Conservation (phyloP, 2,113 vertebrate genomes). For the Silurus glanis region DNA sequence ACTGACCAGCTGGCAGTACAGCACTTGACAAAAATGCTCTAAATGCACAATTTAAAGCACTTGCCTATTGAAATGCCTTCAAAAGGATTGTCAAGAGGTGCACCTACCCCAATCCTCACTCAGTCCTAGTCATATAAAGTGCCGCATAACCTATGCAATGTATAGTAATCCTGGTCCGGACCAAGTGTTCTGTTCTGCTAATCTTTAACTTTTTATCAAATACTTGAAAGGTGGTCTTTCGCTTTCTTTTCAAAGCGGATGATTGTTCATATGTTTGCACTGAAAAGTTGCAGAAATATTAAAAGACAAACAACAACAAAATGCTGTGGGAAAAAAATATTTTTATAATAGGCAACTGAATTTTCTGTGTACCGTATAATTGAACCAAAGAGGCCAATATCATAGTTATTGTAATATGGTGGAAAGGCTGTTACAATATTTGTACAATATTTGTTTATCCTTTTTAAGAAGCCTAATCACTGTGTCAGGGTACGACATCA, state of each 20-base stretch:
- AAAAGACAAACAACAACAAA: conserved; percentile 72
- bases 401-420: conserved; percentile 85
- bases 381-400: conserved; percentile 97
- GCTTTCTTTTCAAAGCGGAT: conserved; percentile 97
- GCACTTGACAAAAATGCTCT: conserved; percentile 84
- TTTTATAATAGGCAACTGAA: conserved; percentile 96
- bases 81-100: conserved; percentile 83
- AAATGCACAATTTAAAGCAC: conserved; percentile 90
- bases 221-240: conserved; percentile 99
- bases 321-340: conserved; percentile 96
- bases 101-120: conserved; percentile 69
- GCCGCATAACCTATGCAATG: conserved; percentile 99
- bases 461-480: conserved; percentile 83
- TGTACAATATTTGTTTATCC: conserved; percentile 76
- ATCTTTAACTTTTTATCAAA: conserved; percentile 82
- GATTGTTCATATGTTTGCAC: conserved; percentile 99
- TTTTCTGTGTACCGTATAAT: conserved; percentile 88
- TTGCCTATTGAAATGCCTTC: conserved; percentile 92
- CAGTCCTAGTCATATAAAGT: conserved; percentile 82
- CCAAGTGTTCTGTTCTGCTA: conserved; percentile 74
- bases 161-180: conserved; percentile 89
- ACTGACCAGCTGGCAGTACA: conserved; percentile 75
- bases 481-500: conserved; percentile 89
- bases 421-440: conserved; percentile 81
- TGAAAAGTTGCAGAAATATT: conserved; percentile 98